Base-by-base conservation (phyloP, 2,888 invertebrate genomes). In the Oligia fasciuncula region DNA sequence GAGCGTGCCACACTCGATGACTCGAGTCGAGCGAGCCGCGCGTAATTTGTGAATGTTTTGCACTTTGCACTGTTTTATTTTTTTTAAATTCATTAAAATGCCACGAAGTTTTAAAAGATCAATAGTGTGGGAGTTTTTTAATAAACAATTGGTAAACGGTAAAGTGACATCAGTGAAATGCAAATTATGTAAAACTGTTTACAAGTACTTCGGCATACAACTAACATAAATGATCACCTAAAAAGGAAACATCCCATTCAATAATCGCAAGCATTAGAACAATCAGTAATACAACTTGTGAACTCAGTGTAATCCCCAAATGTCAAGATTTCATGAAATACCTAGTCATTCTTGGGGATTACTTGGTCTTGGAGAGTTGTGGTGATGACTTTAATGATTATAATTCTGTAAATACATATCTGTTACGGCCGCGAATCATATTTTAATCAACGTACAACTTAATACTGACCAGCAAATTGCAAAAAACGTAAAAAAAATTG, bases 81-180 rank as follows among this genome's bases (percentile, higher is more conserved):
- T 35, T 63, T 35, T 63, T 63, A 63, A 63, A 19, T 63, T 63
- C 9, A 40, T 63, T 4, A 63, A 8, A 63, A 63, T 63, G 63
- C 63, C 63, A 17, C 17, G 63, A 63, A 63, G 8, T 63, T 63
- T 63, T 0, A 63, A 63, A 63, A 63, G 2, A 63, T 63, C 63
- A 9, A 63, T 63, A 35, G 63, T 63, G 35, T 63, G 63, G 63
- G 63, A 63, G 63, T 63, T 65, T 65, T 65, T 65, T 65, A 65
- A 40, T 65, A 65, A 65, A 40, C 40, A 65, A 65, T 65, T 65
- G 11, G 40, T 19, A 65, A 19, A 40, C 65, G 11, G 11, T 40
- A 35, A 35, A 65, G 65, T 65, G 65, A 40, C 65, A 65, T 65
- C 65, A 40, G 19, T 65, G 65, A 40, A 65, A 65, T 65, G 40